Evolutionary conservation across 2,797 vertebrate species (phyloP).

Genomic region (Furcifer pardalis): DNA sequence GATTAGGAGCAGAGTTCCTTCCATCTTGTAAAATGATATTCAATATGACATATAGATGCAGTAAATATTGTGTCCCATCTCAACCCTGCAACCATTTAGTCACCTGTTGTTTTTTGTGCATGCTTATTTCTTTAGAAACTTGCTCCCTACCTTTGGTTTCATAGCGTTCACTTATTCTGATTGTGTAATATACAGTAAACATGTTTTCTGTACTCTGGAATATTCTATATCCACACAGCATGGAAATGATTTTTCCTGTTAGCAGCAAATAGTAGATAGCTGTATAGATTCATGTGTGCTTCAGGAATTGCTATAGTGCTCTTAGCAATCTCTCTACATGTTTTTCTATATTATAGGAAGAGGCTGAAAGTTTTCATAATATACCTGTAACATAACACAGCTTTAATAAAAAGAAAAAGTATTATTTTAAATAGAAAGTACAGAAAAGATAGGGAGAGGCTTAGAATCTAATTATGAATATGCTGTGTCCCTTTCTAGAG

Average conservation of each 20-base stretch:
- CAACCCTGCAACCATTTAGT: background rate
- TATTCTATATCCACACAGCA: background rate
- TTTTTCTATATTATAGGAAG: background rate
- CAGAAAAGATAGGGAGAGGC: constrained; percentile 74
- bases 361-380: background rate
- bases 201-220: background rate
- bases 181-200: background rate
- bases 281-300: background rate
- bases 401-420: constrained; percentile 75
- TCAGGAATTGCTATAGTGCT: background rate
- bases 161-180: background rate
- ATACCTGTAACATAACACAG: constrained; percentile 77
- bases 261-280: background rate
- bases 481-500: constrained; percentile 78
- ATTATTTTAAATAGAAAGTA: constrained; percentile 71
- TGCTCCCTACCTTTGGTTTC: background rate
- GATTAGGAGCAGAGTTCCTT: background rate
- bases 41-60: background rate
- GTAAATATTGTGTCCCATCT: no score
- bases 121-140: background rate
- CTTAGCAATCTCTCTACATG: background rate
- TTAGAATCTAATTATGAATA: constrained; percentile 74
- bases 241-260: background rate
- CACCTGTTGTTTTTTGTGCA: background rate
- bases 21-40: background rate